Base-by-base conservation (phyloP, 2,113 vertebrate genomes). In the Pluvianellus socialis region DNA sequence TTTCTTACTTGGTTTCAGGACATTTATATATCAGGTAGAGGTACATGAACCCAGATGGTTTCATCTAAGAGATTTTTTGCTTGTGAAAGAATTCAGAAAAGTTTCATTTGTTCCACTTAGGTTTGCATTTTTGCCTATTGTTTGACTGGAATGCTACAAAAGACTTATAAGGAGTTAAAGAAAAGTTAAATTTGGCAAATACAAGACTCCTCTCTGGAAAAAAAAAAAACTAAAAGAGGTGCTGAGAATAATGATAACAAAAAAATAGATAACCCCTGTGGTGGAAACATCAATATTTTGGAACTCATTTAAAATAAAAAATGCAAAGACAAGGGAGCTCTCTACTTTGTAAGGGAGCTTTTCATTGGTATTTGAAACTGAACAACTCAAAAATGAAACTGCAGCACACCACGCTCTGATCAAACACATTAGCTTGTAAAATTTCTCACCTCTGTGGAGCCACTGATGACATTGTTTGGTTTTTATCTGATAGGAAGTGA, bases 21-120 rank as follows among this genome's bases (percentile, higher is more conserved):
- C 97, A 97, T 97, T 97, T 97, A 97, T 97, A 96, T 96, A 96
- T 95, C 96, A 96, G 91, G 94, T 96, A 62, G 86, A 88, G 77
- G 55, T 94, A n/a, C 83, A 67, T 68, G 94, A 98, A 95, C 68
- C 65, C 59, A 96, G 95, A 95, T 2, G 4, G 86, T 91, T 96
- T 97, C 92, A 96, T 98, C 96, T 95, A 77, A 92, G 95, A 97
- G 72, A 97, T 92, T 97, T 97, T 97, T 96, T 97, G 96, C 96
- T 97, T 97, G 96, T 96, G 88, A 96, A 96, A 96, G 94, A 92
- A 95, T 93, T 95, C 92, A 81, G 85, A 76, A 97, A 97, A 98
- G 96, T 98, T 97, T 97, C 79, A 82, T 96, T 97, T 95, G 90
- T 97, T 98, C 94, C 88, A 96, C 97, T 97, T 98, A 97, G 96